These are phyloP conservation scores for Cerastis rubricosa DNA, from an alignment of 2,888 invertebrate species.

Conservation along the genomic window DNA sequence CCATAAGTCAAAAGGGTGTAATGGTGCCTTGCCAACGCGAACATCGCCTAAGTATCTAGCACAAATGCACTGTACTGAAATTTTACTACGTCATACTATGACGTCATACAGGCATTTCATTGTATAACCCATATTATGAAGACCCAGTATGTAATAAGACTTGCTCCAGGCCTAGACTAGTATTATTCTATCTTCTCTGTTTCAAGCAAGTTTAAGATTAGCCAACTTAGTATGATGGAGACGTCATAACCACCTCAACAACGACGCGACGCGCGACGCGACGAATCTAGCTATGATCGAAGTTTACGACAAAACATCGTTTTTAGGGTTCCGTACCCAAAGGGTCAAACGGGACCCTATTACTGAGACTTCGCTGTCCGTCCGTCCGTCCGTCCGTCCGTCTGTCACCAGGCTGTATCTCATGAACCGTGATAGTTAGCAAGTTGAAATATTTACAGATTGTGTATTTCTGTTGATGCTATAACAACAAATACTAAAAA, in stretches of 20 bases:
- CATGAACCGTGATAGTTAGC: no score
- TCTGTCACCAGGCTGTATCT: no score
- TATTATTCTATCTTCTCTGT: not conserved
- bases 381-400: no score
- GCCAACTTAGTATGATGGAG: no score
- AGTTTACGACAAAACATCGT: not conserved
- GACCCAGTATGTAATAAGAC: not conserved
- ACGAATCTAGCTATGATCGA: not conserved
- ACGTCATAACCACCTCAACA: not conserved
- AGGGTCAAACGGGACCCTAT: no score
- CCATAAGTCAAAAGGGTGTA: constrained; percentile 40
- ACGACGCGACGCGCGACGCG: no score
- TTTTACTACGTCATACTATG: constrained; percentile 19
- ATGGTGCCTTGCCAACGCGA: constrained; percentile 35
- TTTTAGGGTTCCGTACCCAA: no score
- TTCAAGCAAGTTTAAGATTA: not conserved
- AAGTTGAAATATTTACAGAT: no score
- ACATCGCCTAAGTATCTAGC: constrained; percentile 26
- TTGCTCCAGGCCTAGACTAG: not conserved
- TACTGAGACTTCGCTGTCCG: no score
- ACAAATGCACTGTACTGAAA: constrained; percentile 31
- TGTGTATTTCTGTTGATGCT: no score
- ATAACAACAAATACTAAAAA: no score
- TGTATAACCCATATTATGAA: constrained; percentile 22
- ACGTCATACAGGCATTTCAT: constrained; percentile 35